Conservation (phyloP, 2,888 invertebrate genomes). For the Drosophila mayaguana region DNA sequence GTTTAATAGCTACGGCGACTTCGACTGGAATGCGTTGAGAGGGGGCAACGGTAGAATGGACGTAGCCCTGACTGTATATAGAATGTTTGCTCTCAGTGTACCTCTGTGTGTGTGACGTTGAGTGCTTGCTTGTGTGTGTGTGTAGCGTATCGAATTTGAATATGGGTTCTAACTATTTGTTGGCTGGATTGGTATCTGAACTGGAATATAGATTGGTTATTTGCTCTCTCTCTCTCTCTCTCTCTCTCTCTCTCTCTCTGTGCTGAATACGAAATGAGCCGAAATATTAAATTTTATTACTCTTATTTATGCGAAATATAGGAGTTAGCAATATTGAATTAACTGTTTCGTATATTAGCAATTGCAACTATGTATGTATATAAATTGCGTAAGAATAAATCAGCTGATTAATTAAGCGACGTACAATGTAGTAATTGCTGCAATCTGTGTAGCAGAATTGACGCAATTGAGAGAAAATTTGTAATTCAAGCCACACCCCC, state of each 20-base stretch:
- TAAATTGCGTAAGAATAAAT: conserved; percentile 49
- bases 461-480: conserved; percentile 43
- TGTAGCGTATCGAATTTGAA: conserved; percentile 60
- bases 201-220: conserved; percentile 56
- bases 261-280: conserved; percentile 38
- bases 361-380: neutral
- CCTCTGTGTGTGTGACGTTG: conserved; percentile 2
- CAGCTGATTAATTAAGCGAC: conserved; percentile 62
- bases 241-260: conserved; percentile 10
- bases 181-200: conserved; percentile 49
- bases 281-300: conserved; percentile 20
- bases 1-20: conserved; percentile 58
- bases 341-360: neutral
- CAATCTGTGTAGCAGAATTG: conserved; percentile 47
- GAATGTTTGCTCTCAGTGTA: conserved; percentile 38
- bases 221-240: conserved; percentile 5
- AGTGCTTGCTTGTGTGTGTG: conserved; percentile 11
- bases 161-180: conserved; percentile 70
- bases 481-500: conserved; percentile 4
- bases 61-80: conserved; percentile 40
- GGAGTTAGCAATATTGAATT: conserved; percentile 6
- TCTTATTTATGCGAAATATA: conserved; percentile 38
- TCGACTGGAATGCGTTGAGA: conserved; percentile 28
- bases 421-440: conserved; percentile 61
- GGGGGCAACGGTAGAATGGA: conserved; percentile 33